These are phyloP conservation scores for Bucorvus abyssinicus DNA, from an alignment of 2,797 vertebrate genomes.

Conservation along the genomic window DNA sequence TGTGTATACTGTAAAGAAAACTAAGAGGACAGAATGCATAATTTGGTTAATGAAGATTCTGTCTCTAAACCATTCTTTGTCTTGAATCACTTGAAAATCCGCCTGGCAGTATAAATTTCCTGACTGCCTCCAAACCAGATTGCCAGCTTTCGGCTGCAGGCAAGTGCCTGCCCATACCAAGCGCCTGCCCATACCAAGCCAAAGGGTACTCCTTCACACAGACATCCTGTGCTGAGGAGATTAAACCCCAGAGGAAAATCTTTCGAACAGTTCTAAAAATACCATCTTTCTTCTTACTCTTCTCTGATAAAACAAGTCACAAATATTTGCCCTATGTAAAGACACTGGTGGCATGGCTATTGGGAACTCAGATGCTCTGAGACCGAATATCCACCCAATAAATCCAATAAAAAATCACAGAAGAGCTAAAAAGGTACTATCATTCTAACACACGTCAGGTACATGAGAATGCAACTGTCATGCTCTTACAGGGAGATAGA, in stretches of 20 bases:
- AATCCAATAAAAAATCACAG: not conserved
- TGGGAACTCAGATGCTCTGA: not conserved
- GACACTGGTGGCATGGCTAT: not conserved
- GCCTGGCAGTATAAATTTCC: not conserved
- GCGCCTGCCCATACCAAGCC: not conserved
- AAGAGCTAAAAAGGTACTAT: not conserved
- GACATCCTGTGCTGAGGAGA: not conserved
- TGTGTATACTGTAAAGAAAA: not conserved
- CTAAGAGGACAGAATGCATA: not conserved
- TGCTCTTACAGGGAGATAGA: not conserved
- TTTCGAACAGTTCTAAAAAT: conserved; percentile 12
- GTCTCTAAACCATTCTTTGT: not conserved
- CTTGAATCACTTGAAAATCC: not conserved
- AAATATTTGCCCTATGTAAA: not conserved
- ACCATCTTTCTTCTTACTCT: not conserved
- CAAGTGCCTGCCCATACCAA: not conserved
- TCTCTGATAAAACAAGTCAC: conserved; percentile 1
- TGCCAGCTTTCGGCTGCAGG: not conserved
- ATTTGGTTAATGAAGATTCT: not conserved
- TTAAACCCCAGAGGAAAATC: not conserved
- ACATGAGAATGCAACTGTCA: not conserved
- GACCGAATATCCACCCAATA: not conserved
- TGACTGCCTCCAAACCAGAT: not conserved
- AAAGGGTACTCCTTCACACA: not conserved
- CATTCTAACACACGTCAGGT: not conserved